Evolutionary conservation across 2,888 invertebrate species (phyloP).

Genomic region (Heliconius sara): DNA sequence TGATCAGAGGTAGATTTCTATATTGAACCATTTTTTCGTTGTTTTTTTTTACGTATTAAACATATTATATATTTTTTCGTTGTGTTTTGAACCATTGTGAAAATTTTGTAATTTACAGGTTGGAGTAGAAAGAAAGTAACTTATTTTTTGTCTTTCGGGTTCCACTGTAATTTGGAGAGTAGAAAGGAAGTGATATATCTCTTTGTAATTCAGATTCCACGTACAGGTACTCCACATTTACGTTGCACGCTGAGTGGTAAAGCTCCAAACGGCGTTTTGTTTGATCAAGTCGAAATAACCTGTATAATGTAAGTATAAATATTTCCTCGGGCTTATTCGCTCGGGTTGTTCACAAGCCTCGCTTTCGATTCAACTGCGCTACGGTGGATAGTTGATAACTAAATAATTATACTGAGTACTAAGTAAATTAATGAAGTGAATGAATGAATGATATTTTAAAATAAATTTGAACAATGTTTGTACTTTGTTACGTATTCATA

Average conservation of each 20-base stretch:
- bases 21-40: neutral
- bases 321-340: neutral
- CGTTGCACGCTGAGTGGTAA: neutral
- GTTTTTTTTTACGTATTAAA: neutral
- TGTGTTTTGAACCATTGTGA: too few relatives aligned
- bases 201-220: neutral
- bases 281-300: neutral
- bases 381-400: neutral
- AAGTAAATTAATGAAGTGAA: neutral
- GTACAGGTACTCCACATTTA: neutral
- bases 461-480: neutral
- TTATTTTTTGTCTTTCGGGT: neutral
- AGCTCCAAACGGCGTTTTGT: neutral
- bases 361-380: neutral
- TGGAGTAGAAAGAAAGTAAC: neutral
- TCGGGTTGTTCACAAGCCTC: neutral
- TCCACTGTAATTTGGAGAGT: neutral
- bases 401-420: neutral
- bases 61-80: neutral
- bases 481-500: neutral
- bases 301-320: neutral
- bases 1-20: neutral
- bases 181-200: neutral
- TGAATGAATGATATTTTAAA: neutral
- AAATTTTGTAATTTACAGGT: too few relatives aligned